These are phyloP conservation scores for Propsilocerus akamusi DNA, from an alignment of 1,140 invertebrate species.

Conservation along the genomic window DNA sequence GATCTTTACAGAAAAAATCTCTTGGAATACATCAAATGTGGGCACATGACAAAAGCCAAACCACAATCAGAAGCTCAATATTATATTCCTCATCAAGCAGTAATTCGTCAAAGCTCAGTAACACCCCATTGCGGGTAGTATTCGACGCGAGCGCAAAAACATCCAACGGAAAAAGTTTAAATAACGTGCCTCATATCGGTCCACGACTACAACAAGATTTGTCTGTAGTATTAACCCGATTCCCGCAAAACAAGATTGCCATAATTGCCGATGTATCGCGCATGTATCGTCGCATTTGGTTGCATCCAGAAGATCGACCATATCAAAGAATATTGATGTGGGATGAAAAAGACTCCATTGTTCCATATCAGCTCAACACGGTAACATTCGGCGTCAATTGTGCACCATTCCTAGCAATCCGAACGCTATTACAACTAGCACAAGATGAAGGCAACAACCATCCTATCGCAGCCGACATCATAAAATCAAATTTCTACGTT, in stretches of 20 bases:
- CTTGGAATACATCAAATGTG: too few species aligned
- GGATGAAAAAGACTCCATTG: constrained; percentile 11
- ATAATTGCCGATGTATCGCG: constrained; percentile 16
- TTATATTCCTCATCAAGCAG: too few species aligned
- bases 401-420: constrained; percentile 16
- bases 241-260: constrained; percentile 13
- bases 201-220: too few species aligned
- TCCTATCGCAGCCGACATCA: constrained; percentile 12
- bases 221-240: constrained; percentile 19
- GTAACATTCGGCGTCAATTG: constrained; percentile 20
- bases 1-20: too few species aligned
- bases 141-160: too few species aligned
- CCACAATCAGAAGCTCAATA: too few species aligned
- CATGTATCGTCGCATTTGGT: constrained; percentile 15
- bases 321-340: constrained; percentile 25
- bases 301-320: constrained; percentile 9
- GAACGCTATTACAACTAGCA: constrained; percentile 14
- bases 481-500: constrained; percentile 18
- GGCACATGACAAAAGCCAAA: too few species aligned
- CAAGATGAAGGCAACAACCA: constrained; percentile 9
- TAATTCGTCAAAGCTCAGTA: too few species aligned
- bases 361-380: constrained; percentile 14
- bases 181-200: too few species aligned
- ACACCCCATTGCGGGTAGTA: too few species aligned
- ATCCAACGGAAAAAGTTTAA: too few species aligned